Conservation (phyloP, 2,797 vertebrate species). For the Enteromius trimaculatus region DNA sequence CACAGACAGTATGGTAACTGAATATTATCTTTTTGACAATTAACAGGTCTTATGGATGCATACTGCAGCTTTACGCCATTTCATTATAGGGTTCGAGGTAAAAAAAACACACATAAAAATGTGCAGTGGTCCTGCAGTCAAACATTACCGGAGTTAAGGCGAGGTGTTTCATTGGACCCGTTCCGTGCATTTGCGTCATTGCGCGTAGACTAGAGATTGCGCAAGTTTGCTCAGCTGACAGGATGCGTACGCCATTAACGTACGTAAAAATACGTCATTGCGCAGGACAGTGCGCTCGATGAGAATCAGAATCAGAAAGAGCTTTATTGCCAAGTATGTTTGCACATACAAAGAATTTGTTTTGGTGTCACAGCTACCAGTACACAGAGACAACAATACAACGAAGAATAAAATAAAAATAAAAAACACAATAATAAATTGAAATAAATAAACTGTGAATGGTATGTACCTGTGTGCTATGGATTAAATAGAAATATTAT, state of each 20-base stretch:
- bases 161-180: slow-evolving; percentile 10
- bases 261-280: slow-evolving; percentile 19
- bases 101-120: not conserved
- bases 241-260: slow-evolving; percentile 25
- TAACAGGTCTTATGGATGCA: not conserved
- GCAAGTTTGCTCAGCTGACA: slow-evolving; percentile 37
- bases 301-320: no score
- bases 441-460: no score
- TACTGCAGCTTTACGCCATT: not conserved
- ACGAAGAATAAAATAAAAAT: no score
- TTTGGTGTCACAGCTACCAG: no score
- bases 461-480: no score
- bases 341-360: no score
- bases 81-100: not conserved
- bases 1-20: not conserved
- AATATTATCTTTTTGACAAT: not conserved
- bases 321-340: no score
- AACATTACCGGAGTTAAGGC: slow-evolving; percentile 12
- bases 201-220: slow-evolving; percentile 49
- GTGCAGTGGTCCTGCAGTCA: not conserved
- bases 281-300: not conserved
- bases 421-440: no score
- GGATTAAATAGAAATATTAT: no score
- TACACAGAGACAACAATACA: no score
- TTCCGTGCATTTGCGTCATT: slow-evolving; percentile 43